These are phyloP conservation scores for Alligator mississippiensis DNA, from an alignment of 2,113 vertebrate species.

Conservation along the genomic window DNA sequence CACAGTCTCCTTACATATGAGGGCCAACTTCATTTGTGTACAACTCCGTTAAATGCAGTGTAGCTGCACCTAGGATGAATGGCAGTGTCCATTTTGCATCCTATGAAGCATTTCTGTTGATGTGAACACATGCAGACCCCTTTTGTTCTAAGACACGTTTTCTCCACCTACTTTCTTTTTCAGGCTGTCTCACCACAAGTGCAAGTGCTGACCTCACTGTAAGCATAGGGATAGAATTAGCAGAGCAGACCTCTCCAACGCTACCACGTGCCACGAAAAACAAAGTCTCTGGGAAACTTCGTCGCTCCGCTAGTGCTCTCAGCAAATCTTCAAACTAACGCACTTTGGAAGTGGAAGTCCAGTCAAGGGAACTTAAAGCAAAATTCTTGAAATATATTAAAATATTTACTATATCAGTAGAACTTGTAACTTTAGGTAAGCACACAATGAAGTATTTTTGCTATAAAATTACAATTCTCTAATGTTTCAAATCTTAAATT, in stretches of 20 bases:
- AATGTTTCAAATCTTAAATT: fast-evolving
- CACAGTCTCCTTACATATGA: background rate
- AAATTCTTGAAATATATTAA: background rate
- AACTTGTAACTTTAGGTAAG: background rate
- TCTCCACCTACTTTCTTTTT: conserved; percentile 32
- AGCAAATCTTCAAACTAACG: conserved; percentile 82
- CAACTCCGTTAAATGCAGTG: background rate
- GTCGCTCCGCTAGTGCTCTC: conserved; percentile 79
- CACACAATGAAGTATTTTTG: background rate
- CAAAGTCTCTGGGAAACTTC: conserved; percentile 79
- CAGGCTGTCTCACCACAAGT: conserved; percentile 86
- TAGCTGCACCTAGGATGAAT: fast-evolving
- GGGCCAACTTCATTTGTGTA: fast-evolving
- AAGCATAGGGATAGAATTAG: conserved; percentile 54
- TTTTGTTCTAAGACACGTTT: background rate
- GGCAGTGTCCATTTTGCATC: fast-evolving
- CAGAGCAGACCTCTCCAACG: conserved; percentile 76
- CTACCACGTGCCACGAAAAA: conserved; percentile 78
- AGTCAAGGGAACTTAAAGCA: background rate
- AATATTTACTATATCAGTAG: background rate
- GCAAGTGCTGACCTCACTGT: conserved; percentile 74
- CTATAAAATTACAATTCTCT: background rate
- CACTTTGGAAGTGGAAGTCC: background rate
- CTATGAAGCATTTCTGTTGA: fast-evolving
- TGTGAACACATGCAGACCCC: fast-evolving